Evolutionary conservation across 2,888 invertebrate species (phyloP).

Genomic region (Pristionchus maxplancki): DNA sequence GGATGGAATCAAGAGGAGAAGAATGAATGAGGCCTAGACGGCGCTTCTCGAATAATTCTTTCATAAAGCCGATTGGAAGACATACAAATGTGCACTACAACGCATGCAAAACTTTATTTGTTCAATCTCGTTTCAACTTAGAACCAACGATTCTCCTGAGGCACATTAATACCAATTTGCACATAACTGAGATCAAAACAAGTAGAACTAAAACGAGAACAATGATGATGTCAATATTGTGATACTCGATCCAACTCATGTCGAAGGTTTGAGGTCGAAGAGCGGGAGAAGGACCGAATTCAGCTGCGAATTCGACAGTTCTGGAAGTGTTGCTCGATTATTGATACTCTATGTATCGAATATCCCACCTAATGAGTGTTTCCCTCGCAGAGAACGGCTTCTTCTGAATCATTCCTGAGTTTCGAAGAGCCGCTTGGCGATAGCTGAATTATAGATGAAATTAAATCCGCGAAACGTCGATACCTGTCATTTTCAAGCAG

Average conservation of each 20-base stretch:
- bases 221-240: not conserved
- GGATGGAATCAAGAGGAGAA: no score
- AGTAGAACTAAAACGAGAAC: not conserved
- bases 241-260: conserved; percentile 30
- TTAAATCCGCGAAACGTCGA: no score
- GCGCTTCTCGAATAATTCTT: no score
- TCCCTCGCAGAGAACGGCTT: no score
- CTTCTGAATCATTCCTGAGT: no score
- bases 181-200: not conserved
- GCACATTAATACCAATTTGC: not conserved
- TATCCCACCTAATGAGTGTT: not conserved
- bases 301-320: conserved; percentile 30
- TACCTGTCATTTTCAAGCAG: not conserved
- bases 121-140: not conserved
- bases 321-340: not conserved
- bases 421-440: no score
- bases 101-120: no score
- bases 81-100: no score
- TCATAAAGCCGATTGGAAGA: no score
- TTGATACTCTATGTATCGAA: not conserved
- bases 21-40: no score
- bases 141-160: not conserved
- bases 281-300: conserved; percentile 6
- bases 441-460: not conserved
- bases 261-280: conserved; percentile 17